Evolutionary conservation across 2,797 vertebrate species (phyloP).

Genomic region (Rhinophrynus dorsalis): DNA sequence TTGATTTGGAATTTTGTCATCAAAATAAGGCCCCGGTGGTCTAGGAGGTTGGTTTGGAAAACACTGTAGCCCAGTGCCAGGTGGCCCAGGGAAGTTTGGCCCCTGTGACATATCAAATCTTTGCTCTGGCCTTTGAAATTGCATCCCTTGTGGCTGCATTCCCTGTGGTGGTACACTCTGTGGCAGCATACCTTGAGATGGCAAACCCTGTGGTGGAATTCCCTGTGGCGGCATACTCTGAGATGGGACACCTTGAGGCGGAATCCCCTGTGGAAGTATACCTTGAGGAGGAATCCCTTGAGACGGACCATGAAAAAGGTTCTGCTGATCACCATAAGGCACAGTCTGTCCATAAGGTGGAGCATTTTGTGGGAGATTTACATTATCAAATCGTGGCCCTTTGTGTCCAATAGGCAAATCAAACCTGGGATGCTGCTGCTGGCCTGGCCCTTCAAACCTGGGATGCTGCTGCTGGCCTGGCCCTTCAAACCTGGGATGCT

Average conservation of each 20-base stretch:
- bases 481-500: too few species aligned
- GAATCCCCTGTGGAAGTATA: neutral
- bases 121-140: slow-evolving; percentile 73
- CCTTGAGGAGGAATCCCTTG: slow-evolving; percentile 13
- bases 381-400: slow-evolving; percentile 72
- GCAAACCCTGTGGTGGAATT: neutral
- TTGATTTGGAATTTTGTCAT: slow-evolving; percentile 69
- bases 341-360: slow-evolving; percentile 70
- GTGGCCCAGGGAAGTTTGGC: slow-evolving; percentile 80
- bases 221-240: slow-evolving; percentile 41
- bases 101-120: slow-evolving; percentile 73
- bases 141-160: slow-evolving; percentile 71
- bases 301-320: slow-evolving; percentile 74
- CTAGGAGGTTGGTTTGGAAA: slow-evolving; percentile 70
- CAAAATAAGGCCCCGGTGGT: slow-evolving; percentile 74
- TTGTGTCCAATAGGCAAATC: slow-evolving; percentile 79
- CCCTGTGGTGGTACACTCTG: too few species aligned
- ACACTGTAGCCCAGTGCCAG: slow-evolving; percentile 69
- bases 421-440: slow-evolving; percentile 74
- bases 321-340: slow-evolving; percentile 76
- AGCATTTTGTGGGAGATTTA: slow-evolving; percentile 69
- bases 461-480: slow-evolving; percentile 73
- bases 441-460: slow-evolving; percentile 75
- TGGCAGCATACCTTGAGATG: neutral
- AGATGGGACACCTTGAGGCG: slow-evolving; percentile 54